Evolutionary conservation across 2,113 vertebrate species (phyloP).

Genomic region (Apodemus speciosus): DNA sequence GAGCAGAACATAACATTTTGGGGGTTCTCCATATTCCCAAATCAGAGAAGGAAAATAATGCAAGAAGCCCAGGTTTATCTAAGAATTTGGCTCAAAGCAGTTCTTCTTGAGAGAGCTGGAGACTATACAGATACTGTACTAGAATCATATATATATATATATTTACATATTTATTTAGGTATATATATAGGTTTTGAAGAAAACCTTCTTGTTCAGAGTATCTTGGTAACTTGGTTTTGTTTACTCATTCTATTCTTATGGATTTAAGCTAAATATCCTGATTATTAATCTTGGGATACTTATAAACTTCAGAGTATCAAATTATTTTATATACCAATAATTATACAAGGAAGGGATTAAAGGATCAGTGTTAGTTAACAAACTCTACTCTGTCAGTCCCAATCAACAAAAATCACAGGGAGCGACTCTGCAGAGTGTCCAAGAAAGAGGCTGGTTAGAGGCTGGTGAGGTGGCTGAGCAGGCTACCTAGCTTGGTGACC

Average conservation of each 20-base stretch:
- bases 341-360: background rate
- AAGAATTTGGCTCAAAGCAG: background rate
- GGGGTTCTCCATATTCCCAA: background rate
- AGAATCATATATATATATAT: background rate
- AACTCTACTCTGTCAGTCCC: background rate
- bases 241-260: background rate
- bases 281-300: background rate
- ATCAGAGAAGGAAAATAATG: background rate
- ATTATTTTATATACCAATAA: background rate
- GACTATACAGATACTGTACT: background rate
- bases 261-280: background rate
- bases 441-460: background rate
- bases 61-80: background rate
- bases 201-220: background rate
- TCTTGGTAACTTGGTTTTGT: background rate
- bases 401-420: background rate
- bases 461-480: no score
- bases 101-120: background rate
- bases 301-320: constrained; percentile 8
- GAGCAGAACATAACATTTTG: background rate
- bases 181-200: background rate
- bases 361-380: background rate
- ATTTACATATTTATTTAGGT: no score
- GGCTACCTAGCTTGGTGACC: background rate
- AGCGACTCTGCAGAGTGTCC: background rate